A percentile compares a stretch with the other conserved stretches of the same genome.
These are phyloP conservation scores for Nemopilema nomurai DNA, from an alignment of 30 jellyfish, hydroid and myxozoan species.

Conservation along the genomic window DNA sequence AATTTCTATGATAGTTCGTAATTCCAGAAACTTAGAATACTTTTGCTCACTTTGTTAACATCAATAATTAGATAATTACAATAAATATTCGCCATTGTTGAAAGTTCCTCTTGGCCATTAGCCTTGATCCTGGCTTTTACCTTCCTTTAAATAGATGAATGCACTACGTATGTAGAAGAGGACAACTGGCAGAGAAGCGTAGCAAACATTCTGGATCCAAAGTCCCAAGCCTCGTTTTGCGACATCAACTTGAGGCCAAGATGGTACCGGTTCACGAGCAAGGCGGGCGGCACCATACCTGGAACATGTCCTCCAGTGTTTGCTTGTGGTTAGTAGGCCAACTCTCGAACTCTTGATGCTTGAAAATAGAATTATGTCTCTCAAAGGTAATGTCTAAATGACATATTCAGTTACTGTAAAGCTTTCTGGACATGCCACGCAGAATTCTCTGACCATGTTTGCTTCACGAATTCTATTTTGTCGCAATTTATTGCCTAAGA, in stretches of 20 bases:
- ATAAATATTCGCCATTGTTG: background rate
- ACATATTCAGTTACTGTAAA: background rate
- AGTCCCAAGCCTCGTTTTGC: conserved; percentile 28
- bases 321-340: conserved; percentile 73
- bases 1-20: background rate
- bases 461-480: background rate
- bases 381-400: background rate
- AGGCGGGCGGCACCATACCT: conserved; percentile 82
- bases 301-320: conserved; percentile 61
- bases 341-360: background rate
- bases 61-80: background rate
- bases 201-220: conserved; percentile 39
- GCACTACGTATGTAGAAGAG: conserved; percentile 16
- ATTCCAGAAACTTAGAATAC: background rate
- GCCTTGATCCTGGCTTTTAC: background rate
- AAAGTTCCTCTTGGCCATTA: background rate
- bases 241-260: conserved; percentile 43
- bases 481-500: background rate
- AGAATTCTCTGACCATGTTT: background rate
- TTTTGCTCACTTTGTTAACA: background rate
- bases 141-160: too few relatives aligned
- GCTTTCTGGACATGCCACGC: too few relatives aligned
- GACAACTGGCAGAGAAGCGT: conserved; percentile 66
- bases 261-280: conserved; percentile 87
- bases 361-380: background rate